Percentiles rank a stretch among this genome's conserved stretches.
Evolutionary conservation across 2,888 invertebrate species (phyloP).

Genomic region (Pristionchus arcanus): DNA sequence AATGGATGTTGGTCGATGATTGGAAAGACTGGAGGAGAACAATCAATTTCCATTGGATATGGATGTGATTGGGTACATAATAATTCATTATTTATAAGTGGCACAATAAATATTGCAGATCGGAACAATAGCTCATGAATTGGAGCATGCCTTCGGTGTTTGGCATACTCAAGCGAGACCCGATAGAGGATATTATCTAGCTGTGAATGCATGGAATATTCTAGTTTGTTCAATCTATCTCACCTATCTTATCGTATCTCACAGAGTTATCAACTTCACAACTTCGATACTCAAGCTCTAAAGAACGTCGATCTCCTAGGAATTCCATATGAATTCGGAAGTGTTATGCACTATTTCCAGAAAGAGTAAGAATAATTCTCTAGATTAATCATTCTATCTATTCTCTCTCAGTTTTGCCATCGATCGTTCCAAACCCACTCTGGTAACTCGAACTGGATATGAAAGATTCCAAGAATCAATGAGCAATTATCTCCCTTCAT

Average conservation of each 20-base stretch:
- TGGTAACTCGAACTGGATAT: too few relatives aligned
- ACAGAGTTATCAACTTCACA: conserved; percentile 42
- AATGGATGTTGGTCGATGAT: conserved; percentile 50
- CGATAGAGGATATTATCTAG: conserved; percentile 45
- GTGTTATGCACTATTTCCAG: conserved; percentile 52
- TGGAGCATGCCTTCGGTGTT: conserved; percentile 35
- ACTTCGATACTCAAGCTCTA: conserved; percentile 9
- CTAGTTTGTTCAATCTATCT: not conserved
- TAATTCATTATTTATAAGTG: too few relatives aligned
- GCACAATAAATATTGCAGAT: too few relatives aligned
- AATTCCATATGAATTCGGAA: conserved; percentile 52
- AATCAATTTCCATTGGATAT: conserved; percentile 41
- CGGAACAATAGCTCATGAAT: too few relatives aligned
- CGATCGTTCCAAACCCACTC: too few relatives aligned
- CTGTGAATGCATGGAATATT: conserved; percentile 25
- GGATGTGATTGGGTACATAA: not conserved
- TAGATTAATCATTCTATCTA: too few relatives aligned
- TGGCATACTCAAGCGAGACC: conserved; percentile 52
- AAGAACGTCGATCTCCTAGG: not conserved
- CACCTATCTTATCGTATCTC: not conserved
- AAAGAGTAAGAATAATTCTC: conserved; percentile 10
- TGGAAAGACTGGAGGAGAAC: conserved; percentile 44
- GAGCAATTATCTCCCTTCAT: too few relatives aligned
- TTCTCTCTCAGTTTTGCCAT: too few relatives aligned
- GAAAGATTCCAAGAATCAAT: too few relatives aligned